These are phyloP conservation scores for Hippocampus kuda DNA, from an alignment of 2,797 vertebrate genomes.

Conservation along the genomic window DNA sequence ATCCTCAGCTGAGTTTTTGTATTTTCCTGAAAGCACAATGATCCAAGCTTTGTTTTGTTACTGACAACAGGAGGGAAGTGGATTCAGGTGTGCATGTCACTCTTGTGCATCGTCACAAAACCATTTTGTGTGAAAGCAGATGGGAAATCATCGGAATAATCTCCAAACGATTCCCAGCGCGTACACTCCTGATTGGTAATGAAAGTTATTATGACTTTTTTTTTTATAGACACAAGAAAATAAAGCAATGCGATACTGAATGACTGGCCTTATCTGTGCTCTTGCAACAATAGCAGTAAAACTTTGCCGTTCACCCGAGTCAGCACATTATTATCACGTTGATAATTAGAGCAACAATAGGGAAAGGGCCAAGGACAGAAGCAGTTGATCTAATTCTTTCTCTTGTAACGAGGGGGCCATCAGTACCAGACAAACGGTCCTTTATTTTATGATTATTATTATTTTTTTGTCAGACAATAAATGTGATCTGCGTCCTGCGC, in stretches of 20 bases:
- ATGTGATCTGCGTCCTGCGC: constrained; percentile 47
- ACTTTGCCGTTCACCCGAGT: constrained; percentile 32
- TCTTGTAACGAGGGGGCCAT: constrained; percentile 36
- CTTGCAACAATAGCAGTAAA: constrained; percentile 6
- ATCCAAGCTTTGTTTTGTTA: constrained; percentile 24
- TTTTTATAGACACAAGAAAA: constrained; percentile 4
- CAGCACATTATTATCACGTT: constrained; percentile 39
- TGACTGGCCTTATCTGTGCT: constrained; percentile 2
- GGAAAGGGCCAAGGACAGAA: constrained; percentile 17
- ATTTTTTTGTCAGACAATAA: constrained; percentile 41
- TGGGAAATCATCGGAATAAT: constrained; percentile 14
- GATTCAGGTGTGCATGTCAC: constrained; percentile 28
- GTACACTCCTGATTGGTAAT: constrained; percentile 1
- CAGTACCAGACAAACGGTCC: constrained; percentile 27
- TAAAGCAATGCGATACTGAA: neutral
- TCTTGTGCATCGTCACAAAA: constrained; percentile 24
- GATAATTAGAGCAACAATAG: constrained; percentile 41
- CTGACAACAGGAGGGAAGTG: constrained; percentile 19
- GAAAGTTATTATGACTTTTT: neutral
- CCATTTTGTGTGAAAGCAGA: constrained; percentile 20
- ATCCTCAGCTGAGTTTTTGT: constrained; percentile 13
- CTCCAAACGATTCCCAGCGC: constrained; percentile 1
- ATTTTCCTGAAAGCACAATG: constrained; percentile 10
- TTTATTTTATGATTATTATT: neutral
- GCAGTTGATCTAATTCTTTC: constrained; percentile 41